Base-by-base conservation (phyloP, 2,888 invertebrate species). In the Chalcosyrphus nemorum region DNA sequence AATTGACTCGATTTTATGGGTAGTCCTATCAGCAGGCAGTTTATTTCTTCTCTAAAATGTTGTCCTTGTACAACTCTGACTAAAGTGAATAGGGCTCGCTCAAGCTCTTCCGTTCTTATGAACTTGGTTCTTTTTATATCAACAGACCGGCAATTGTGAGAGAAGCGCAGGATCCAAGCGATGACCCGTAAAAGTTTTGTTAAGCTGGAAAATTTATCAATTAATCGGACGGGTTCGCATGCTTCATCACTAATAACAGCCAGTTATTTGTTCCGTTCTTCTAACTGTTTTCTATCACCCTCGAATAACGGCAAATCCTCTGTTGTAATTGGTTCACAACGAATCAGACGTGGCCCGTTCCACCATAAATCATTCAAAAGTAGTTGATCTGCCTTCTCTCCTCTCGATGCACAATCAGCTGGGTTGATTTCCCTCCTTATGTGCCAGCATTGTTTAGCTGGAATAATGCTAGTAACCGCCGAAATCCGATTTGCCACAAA, bases 101-200 rank as follows among this genome's bases (percentile, higher is more conserved):
- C 11, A 9, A 86, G 7, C 27, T 86, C 84, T 2, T 4, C 6
- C 15, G 72, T 27, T 7, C 38, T 68, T 47, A 82, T 54, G 43
- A 45, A 65, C 0, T 45, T 50, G 21, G 27, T 47, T 24, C 17
- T 63, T 9, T 24, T 56, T 0, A 56, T 21, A 0, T 21, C 4
- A 2, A 3, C 15, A n/a, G 27, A 0, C 11, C 29, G 47, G 54
- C 71, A 59, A 21, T 74, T 81, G 32, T 32, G 15, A 4, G 13
- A 11, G 17, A 81, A 86, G 13, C 81, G 50, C 32, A 70, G 32
- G 0, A 80, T 52, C 2, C 54, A 66, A 6, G 78, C 82, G 9
- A 76, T 68, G 17, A 78, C 52, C 13, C 61, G 29, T 2, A 66
- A 1, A 1, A 80, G 35, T 27, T 56, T 80, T 0, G 35, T 4